These are phyloP conservation scores for Magallana nippona DNA, from an alignment of 2,888 invertebrate genomes.

Conservation along the genomic window DNA sequence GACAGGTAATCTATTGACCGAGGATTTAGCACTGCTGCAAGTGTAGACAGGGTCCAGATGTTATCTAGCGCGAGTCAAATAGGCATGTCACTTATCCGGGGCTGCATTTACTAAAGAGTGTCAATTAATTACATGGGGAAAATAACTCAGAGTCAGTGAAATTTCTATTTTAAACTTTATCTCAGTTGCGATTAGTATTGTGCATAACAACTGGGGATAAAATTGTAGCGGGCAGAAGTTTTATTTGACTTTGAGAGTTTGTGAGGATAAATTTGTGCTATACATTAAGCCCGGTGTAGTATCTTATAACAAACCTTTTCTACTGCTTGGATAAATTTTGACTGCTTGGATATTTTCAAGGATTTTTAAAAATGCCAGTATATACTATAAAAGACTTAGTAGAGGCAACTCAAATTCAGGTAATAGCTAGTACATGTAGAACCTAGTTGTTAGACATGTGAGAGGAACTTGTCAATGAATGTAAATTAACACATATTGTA, in stretches of 20 bases:
- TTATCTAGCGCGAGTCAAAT: not conserved
- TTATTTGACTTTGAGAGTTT: not conserved
- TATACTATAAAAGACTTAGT: slow-evolving; percentile 5
- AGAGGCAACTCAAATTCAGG: slow-evolving; percentile 16
- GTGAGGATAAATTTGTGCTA: not conserved
- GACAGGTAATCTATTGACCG: slow-evolving; percentile 11
- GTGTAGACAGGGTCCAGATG: not conserved
- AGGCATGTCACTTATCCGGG: not conserved
- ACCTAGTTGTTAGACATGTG: not conserved
- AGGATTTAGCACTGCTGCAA: not conserved
- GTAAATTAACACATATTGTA: too few relatives aligned
- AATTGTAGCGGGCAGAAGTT: not conserved
- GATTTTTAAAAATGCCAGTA: not conserved
- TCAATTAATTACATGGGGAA: not conserved
- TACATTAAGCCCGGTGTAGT: too few relatives aligned
- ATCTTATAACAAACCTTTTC: too few relatives aligned
- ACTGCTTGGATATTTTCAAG: not conserved
- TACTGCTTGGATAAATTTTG: not conserved
- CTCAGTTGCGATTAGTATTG: not conserved
- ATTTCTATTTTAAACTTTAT: not conserved
- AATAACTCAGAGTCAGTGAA: not conserved
- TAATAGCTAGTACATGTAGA: not conserved
- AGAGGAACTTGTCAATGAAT: too few relatives aligned
- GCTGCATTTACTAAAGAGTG: slow-evolving; percentile 7
- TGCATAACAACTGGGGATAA: too few relatives aligned